Evolutionary conservation across 2,113 vertebrate genomes (phyloP), one percentile per base, ranked within the genome.

Genomic region (Hemibagrus wyckioides): DNA sequence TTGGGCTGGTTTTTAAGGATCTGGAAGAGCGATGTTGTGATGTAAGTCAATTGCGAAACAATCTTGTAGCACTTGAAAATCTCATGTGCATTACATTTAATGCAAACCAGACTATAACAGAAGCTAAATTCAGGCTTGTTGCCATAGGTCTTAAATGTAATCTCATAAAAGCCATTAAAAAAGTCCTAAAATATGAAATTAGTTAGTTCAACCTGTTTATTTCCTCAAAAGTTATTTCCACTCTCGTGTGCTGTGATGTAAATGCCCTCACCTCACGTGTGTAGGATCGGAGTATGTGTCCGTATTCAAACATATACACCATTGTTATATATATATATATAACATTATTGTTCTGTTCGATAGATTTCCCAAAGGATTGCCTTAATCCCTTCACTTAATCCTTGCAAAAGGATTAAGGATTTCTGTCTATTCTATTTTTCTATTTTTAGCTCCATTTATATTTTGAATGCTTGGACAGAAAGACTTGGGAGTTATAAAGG

Each of bases 361-460:
- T 30, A 52, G 44, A 17, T 30, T 52, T 50, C 17, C 25, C 52
- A 17, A n/a, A 77, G n/a, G 14, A 48, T 28, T 76, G 41, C 41
- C 41, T 28, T 48, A 48, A 76, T 76, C 39, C 25, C 25, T 76
- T 76, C 73, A 48, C 41, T 76, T 48, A 44, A 76, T 76, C 71
- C 71, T 48, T 76, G 28, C 41, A 76, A 48, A 76, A 14, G 25
- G 25, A 76, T 48, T 14, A 28, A 48, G 25, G 73, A n/a, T 76
- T 76, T 76, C 41, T n/a, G 4, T 28, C 10, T 28, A n/a, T 48
- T 48, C 36, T 4, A 23, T 73, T 73, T 69, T 73, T 73, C 41
- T 48, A n/a, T 76, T 76, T 76, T 76, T 76, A 76, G 73, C 73
- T n/a, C 73, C 41, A n/a, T 76, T 76, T 76, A 73, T 71, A 71